Percentiles rank a stretch among this genome's conserved stretches.
Evolutionary conservation across 2,888 invertebrate genomes (phyloP).

Genomic region (Drosophila monieri): DNA sequence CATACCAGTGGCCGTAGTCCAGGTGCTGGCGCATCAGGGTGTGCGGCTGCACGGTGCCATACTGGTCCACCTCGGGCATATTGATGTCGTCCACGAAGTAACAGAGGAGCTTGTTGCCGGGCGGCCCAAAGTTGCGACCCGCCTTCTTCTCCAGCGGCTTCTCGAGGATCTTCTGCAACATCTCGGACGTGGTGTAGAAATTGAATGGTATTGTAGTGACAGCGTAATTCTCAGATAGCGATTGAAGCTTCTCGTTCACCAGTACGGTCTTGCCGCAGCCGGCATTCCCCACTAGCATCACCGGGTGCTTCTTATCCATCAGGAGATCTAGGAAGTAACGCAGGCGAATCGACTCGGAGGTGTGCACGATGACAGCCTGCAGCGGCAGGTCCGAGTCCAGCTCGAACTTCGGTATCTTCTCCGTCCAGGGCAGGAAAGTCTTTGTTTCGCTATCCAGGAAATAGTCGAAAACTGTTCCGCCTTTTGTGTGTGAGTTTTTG

Average conservation of each 20-base stretch:
- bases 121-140: constrained; percentile 96
- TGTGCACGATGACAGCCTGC: constrained; percentile 96
- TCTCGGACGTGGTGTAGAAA: constrained; percentile 97
- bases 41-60: constrained; percentile 98
- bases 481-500: constrained; percentile 70
- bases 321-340: constrained; percentile 95
- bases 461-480: constrained; percentile 97
- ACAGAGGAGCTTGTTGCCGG: constrained; percentile 95
- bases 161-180: constrained; percentile 96
- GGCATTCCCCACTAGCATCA: constrained; percentile 97
- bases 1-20: constrained; percentile 98
- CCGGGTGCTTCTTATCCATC: constrained; percentile 94
- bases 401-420: constrained; percentile 95
- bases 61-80: constrained; percentile 96
- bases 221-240: constrained; percentile 93
- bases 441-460: constrained; percentile 96
- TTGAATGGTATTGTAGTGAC: constrained; percentile 97
- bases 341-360: constrained; percentile 95
- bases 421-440: constrained; percentile 95
- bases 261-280: constrained; percentile 97
- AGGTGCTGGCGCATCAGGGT: constrained; percentile 97
- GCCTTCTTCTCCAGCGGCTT: constrained; percentile 98
- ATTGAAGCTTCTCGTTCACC: constrained; percentile 88
- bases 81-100: constrained; percentile 99
- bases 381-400: constrained; percentile 95